Evolutionary conservation across 2,113 vertebrate genomes (phyloP).

Genomic region (Choloepus hoffmanni): DNA sequence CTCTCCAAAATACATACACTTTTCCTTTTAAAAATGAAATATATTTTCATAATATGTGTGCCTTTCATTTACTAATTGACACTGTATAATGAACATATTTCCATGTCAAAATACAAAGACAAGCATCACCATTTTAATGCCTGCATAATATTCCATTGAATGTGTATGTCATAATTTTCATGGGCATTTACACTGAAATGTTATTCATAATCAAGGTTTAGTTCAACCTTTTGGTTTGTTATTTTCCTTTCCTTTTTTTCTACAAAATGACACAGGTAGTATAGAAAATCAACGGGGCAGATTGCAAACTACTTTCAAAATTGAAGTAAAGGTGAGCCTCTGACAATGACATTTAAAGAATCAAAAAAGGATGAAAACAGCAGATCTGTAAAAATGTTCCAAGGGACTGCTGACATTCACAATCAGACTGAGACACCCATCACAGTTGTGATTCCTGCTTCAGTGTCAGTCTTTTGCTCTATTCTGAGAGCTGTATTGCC

Average conservation of each 20-base stretch:
- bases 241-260: slow-evolving; percentile 13
- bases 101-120: not conserved
- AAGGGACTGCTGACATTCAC: not conserved
- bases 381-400: not conserved
- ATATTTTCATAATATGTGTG: not conserved
- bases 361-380: not conserved
- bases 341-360: not conserved
- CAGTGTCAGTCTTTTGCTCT: not conserved
- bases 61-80: not conserved
- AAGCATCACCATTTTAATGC: not conserved
- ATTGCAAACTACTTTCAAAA: not conserved
- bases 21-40: not conserved
- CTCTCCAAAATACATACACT: not conserved
- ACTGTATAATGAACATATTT: not conserved
- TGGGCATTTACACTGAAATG: not conserved
- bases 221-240: slow-evolving; percentile 17
- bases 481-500: not conserved
- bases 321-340: not conserved
- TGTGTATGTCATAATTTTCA: not conserved
- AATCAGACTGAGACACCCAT: not conserved
- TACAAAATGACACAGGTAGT: not conserved
- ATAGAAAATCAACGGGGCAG: not conserved
- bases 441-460: not conserved
- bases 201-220: not conserved
- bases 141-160: not conserved